phyloP scores from a whole-genome alignment of 2,113 vertebrate species.

The Anguilla japonica region DNA sequence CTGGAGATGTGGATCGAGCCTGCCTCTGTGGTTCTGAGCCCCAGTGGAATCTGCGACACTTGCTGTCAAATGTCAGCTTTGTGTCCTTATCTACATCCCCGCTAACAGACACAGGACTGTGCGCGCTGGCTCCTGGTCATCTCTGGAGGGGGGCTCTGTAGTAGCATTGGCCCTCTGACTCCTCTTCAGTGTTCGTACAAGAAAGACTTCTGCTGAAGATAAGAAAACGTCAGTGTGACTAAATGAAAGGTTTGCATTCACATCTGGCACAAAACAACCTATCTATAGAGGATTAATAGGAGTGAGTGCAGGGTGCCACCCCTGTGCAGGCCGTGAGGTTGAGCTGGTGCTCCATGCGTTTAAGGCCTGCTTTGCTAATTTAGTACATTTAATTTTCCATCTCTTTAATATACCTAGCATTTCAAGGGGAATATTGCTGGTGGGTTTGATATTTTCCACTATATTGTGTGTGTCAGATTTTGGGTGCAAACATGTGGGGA shows the following conservation, averaged over 20 bases:
- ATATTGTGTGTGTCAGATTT: neutral
- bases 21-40: neutral
- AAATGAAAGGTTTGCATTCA: neutral
- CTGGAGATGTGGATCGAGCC: neutral
- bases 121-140: neutral
- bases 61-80: neutral
- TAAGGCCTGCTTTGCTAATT: neutral
- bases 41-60: neutral
- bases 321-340: neutral
- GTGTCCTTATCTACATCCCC: neutral
- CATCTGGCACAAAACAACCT: neutral
- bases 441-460: neutral
- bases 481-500: neutral
- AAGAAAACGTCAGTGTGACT: neutral
- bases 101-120: neutral
- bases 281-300: neutral
- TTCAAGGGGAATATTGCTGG: neutral
- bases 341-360: neutral
- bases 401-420: neutral
- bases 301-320: neutral
- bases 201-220: neutral
- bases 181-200: neutral
- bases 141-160: neutral
- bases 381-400: neutral
- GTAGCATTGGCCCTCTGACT: neutral